Evolutionary conservation across 1,140 invertebrate species (phyloP).

Genomic region (Polyergus mexicanus): DNA sequence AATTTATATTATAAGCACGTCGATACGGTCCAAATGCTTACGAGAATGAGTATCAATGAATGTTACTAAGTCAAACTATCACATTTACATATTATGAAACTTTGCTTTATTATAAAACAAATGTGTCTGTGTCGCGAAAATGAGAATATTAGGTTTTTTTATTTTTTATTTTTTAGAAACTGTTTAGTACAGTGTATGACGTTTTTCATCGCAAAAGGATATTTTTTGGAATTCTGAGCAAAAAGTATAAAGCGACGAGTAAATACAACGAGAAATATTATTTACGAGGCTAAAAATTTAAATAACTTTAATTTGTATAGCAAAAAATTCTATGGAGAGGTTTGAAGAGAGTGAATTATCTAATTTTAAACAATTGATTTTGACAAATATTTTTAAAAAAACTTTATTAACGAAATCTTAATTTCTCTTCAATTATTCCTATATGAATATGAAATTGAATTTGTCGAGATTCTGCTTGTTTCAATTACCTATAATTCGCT

Average conservation of each 20-base stretch:
- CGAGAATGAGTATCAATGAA: not conserved
- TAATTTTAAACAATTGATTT: not conserved
- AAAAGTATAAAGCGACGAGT: too few species aligned
- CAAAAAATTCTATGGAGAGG: not conserved
- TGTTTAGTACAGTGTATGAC: too few species aligned
- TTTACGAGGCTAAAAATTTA: too few species aligned
- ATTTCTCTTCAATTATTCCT: not conserved
- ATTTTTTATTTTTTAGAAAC: too few species aligned
- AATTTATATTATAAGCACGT: constrained; percentile 15
- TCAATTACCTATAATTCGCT: not conserved
- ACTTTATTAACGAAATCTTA: not conserved
- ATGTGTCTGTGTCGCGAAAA: not conserved
- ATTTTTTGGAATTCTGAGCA: too few species aligned
- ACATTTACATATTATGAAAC: not conserved
- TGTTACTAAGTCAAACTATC: not conserved
- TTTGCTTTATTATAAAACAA: not conserved
- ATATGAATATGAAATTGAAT: not conserved
- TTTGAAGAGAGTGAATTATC: not conserved
- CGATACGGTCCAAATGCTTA: not conserved
- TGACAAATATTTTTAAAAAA: not conserved
- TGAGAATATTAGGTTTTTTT: not conserved
- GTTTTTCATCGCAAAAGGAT: too few species aligned
- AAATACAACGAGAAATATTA: too few species aligned
- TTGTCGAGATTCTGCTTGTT: not conserved
- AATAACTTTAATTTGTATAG: too few species aligned